Percentiles rank a stretch among this genome's conserved stretches.
These are phyloP conservation scores for Arctocebus calabarensis DNA, from an alignment of 2,797 vertebrate species.

Conservation along the genomic window DNA sequence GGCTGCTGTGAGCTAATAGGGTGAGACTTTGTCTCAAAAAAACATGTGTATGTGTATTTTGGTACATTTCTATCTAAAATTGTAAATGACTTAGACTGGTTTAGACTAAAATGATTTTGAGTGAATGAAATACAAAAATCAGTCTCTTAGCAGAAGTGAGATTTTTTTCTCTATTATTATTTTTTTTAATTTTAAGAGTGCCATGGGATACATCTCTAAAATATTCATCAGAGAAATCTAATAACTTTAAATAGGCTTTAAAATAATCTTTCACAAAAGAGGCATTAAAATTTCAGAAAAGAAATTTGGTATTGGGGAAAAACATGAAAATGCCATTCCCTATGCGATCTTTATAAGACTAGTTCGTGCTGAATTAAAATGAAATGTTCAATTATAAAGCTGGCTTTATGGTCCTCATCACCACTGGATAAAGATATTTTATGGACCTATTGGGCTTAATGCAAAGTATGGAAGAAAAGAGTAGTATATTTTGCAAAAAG, in stretches of 20 bases:
- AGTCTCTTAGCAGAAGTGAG: neutral
- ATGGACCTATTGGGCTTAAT: neutral
- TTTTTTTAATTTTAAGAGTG: slow-evolving; percentile 25
- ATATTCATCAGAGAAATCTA: slow-evolving; percentile 56
- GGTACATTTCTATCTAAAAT: neutral
- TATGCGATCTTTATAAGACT: slow-evolving; percentile 50
- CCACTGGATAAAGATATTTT: neutral
- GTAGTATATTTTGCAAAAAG: slow-evolving; percentile 31
- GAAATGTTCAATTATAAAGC: slow-evolving; percentile 53
- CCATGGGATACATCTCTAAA: neutral
- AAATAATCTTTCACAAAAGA: slow-evolving; percentile 65
- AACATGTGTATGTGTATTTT: neutral
- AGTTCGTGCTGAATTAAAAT: slow-evolving; percentile 45
- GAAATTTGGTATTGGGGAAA: slow-evolving; percentile 30
- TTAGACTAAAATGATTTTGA: slow-evolving; percentile 6
- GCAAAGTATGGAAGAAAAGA: neutral
- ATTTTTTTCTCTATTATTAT: neutral
- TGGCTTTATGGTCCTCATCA: neutral
- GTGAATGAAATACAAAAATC: slow-evolving; percentile 26
- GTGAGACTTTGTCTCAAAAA: no score
- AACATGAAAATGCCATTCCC: slow-evolving; percentile 48
- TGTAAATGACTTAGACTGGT: neutral
- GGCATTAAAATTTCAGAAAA: slow-evolving; percentile 50
- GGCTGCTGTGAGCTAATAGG: no score
- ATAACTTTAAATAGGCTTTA: slow-evolving; percentile 47